phyloP scores from a whole-genome alignment of 2,113 vertebrate species.

The Nyctereutes procyonoides region DNA sequence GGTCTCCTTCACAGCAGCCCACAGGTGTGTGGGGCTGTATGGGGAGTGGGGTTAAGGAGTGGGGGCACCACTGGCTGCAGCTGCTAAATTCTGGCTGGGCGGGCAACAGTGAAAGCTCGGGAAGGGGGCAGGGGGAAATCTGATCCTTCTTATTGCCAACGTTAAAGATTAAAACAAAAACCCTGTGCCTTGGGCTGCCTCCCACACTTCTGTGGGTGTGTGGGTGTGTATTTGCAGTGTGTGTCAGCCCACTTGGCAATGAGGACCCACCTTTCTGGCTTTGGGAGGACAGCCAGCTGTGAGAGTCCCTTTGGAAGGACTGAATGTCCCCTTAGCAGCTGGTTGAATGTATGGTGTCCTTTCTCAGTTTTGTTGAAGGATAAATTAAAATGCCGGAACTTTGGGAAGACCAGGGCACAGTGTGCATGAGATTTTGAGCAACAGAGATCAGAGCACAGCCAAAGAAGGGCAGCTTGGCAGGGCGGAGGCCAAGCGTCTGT shows the following conservation, averaged over 20 bases:
- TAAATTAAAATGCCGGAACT: background rate
- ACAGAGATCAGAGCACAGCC: background rate
- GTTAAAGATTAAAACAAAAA: background rate
- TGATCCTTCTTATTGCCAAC: background rate
- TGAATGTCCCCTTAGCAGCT: background rate
- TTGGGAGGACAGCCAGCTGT: background rate
- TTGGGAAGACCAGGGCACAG: background rate
- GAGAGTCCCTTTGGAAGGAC: background rate
- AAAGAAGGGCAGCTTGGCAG: background rate
- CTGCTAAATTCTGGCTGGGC: background rate
- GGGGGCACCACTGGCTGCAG: accelerated
- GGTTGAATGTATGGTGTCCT: background rate
- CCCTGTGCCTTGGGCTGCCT: background rate
- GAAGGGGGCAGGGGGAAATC: background rate
- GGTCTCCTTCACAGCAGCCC: too few relatives aligned
- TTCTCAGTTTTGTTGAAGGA: background rate
- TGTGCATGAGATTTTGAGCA: background rate
- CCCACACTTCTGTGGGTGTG: accelerated
- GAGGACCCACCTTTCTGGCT: background rate
- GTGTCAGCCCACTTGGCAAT: background rate
- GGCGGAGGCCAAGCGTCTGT: background rate
- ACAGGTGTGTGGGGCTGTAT: background rate
- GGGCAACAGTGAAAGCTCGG: background rate
- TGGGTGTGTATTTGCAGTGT: background rate
- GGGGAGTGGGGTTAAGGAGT: too few relatives aligned